These are phyloP conservation scores for Desoria tigrina DNA, from an alignment of 2,888 invertebrate genomes.

Conservation along the genomic window DNA sequence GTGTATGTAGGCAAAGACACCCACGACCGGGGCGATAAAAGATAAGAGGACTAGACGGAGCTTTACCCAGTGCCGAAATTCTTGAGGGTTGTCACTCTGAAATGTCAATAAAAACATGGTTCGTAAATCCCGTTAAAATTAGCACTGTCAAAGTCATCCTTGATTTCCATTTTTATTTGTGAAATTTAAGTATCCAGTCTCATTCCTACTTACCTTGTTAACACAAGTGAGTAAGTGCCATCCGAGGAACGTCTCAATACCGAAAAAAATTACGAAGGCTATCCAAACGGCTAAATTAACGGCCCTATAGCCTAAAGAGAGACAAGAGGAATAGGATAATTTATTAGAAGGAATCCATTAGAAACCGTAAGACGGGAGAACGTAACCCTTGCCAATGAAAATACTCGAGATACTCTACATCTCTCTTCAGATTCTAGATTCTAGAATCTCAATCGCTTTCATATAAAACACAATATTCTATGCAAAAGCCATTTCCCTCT, in stretches of 20 bases:
- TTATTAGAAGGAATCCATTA: neutral
- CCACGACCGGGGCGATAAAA: constrained; percentile 43
- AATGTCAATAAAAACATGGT: constrained; percentile 4
- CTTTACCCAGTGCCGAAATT: constrained; percentile 48
- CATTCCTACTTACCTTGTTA: constrained; percentile 37
- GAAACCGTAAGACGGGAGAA: neutral
- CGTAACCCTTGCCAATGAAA: constrained; percentile 6
- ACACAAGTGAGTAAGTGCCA: constrained; percentile 43
- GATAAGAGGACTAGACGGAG: constrained; percentile 42
- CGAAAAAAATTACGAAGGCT: constrained; percentile 47
- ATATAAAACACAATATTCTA: no score
- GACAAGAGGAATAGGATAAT: neutral
- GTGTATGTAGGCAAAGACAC: constrained; percentile 44
- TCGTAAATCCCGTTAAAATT: constrained; percentile 14
- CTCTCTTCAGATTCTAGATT: neutral
- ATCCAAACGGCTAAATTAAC: constrained; percentile 49
- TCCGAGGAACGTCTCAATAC: constrained; percentile 47
- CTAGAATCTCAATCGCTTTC: no score
- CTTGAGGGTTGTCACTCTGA: constrained; percentile 45
- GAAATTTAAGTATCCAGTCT: no score
- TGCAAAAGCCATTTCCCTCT: no score
- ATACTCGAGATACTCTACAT: constrained; percentile 1
- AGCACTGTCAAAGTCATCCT: constrained; percentile 1
- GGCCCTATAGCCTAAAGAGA: constrained; percentile 48
- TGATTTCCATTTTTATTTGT: no score